Percentiles rank a stretch among this genome's conserved stretches.
Conservation (phyloP, 2,888 invertebrate species). For the Dolichopus griseipennis region DNA sequence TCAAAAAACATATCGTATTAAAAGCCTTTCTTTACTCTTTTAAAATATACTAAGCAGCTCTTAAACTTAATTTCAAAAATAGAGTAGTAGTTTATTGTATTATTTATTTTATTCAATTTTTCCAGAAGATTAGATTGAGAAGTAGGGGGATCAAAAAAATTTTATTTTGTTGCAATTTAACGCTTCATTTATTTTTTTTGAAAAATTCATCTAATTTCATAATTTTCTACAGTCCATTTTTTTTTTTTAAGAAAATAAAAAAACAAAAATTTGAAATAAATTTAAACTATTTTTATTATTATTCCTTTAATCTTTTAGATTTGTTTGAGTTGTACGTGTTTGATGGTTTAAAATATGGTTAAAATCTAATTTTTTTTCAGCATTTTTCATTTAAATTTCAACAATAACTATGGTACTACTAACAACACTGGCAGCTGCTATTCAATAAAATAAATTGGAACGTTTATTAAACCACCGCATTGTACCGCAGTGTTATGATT, state of each 20-base stretch:
- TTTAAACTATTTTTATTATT: too few species aligned
- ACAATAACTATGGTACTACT: too few species aligned
- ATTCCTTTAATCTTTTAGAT: background rate
- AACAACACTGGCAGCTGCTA: background rate
- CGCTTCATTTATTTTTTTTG: background rate
- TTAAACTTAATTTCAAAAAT: too few species aligned
- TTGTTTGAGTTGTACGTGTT: background rate
- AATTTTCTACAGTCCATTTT: constrained; percentile 6
- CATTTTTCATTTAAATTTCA: too few species aligned
- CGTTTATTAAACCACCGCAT: background rate
- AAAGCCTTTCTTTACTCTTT: too few species aligned
- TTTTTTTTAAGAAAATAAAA: background rate
- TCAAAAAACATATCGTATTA: too few species aligned
- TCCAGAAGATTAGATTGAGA: too few species aligned
- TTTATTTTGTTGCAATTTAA: background rate
- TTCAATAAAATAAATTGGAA: background rate
- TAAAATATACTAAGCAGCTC: too few species aligned
- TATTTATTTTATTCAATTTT: too few species aligned
- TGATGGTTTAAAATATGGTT: background rate
- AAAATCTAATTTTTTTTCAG: too few species aligned
- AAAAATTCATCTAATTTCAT: constrained; percentile 3
- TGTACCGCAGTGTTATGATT: background rate
- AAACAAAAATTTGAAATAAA: background rate
- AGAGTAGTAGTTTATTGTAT: too few species aligned
- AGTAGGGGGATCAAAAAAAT: background rate